Evolutionary conservation across 2,797 vertebrate species (phyloP).

Genomic region (Sphaeramia orbicularis): DNA sequence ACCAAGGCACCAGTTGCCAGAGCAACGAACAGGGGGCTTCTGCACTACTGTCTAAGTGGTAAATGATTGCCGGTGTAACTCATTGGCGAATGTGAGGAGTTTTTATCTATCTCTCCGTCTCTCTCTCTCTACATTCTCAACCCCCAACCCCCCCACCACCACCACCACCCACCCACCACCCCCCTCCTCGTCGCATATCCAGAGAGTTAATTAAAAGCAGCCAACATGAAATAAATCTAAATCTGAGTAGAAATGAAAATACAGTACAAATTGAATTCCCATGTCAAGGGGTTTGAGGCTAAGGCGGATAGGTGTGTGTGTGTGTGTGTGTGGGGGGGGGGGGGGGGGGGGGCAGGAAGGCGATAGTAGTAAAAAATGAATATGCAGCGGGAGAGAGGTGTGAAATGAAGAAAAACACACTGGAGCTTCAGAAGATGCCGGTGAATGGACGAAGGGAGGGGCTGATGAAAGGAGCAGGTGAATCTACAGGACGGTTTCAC

Average conservation of each 20-base stretch:
- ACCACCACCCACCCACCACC: constrained; percentile 45
- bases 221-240: constrained; percentile 96
- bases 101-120: constrained; percentile 72
- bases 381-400: constrained; percentile 82
- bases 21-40: constrained; percentile 93
- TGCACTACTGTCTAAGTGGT: constrained; percentile 94
- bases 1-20: constrained; percentile 92
- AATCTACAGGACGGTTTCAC: constrained; percentile 71
- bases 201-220: constrained; percentile 97
- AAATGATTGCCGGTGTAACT: constrained; percentile 93
- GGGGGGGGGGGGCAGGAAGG: constrained; percentile 18
- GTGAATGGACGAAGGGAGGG: constrained; percentile 24
- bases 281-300: constrained; percentile 83
- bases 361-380: constrained; percentile 82
- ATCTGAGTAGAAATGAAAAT: constrained; percentile 94
- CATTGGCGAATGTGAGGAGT: constrained; percentile 87
- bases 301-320: constrained; percentile 41
- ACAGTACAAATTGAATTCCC: constrained; percentile 95
- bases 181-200: constrained; percentile 88
- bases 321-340: background rate
- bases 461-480: constrained; percentile 73
- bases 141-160: constrained; percentile 45
- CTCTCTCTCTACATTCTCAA: too few relatives aligned
- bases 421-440: constrained; percentile 29
- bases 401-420: constrained; percentile 61